Evolutionary conservation across 2,113 vertebrate species (phyloP), one percentile per base, ranked within the genome.

Genomic region (Spea bombifrons): DNA sequence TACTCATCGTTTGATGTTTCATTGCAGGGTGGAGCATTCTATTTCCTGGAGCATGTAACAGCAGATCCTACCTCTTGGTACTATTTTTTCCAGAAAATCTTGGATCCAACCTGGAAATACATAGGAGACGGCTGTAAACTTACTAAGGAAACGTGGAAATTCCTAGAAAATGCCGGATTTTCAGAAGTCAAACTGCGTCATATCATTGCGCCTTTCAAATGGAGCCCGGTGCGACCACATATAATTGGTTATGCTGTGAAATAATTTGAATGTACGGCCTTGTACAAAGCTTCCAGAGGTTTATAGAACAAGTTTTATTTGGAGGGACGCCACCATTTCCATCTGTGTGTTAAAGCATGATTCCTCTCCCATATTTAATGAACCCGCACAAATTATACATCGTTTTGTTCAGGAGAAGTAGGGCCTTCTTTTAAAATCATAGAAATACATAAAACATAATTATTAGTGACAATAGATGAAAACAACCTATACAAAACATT

Each of bases 41-140:
- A 90, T 85, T 96, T 95, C 85, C 16, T 94, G 71, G 95, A 96
- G 78, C 95, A 97, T 0, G 93, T 97, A 57, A 88, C 88, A 0
- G 92, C 92, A 0, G 89, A 92, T 1, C 86, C n/a, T 3, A 90
- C 88, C 69, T 91, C 88, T 66, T 94, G 92, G 92, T 88, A 8
- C 3, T 86, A 89, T 69, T 91, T 93, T 87, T 93, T 94, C 87
- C 96, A 97, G 86, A 90, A 91, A 45, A 85, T 94, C 17, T 8
- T 85, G 0, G 85, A 90, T 73, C 95, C 94, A 0, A 75, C 87
- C 0, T 95, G 95, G 93, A 92, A 88, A 68, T 93, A 93, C 71
- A n/a, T 92, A 4, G 91, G 90, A 2, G 91, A 89, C 0, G 94
- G 94, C 3, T 97, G 96, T 70, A 63, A 78, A 75, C 75, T 91